Evolutionary conservation across 2,888 invertebrate genomes (phyloP).

Genomic region (Thumatha senex): DNA sequence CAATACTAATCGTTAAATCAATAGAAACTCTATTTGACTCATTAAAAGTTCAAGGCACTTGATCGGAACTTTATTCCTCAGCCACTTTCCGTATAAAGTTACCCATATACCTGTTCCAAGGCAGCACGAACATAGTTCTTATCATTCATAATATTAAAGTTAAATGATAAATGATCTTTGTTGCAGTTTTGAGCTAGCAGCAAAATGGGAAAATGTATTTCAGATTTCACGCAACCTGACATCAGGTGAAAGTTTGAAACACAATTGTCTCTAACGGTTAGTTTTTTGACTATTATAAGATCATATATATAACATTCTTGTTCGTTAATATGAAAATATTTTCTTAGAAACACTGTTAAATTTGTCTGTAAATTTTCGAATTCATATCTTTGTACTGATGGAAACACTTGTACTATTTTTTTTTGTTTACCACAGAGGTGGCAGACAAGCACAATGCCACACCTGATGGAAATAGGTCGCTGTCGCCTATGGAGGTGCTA

Average conservation of each 20-base stretch:
- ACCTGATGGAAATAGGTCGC: too few relatives aligned
- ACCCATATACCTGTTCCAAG: conserved; percentile 24
- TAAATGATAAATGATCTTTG: conserved; percentile 66
- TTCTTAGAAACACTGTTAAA: not conserved
- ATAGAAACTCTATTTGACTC: conserved; percentile 47
- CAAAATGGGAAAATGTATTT: conserved; percentile 55
- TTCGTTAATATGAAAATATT: not conserved
- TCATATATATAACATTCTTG: conserved; percentile 10
- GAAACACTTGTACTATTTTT: too few relatives aligned
- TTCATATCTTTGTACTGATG: too few relatives aligned
- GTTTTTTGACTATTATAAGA: conserved; percentile 10
- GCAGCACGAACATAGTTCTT: conserved; percentile 56
- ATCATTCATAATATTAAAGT: conserved; percentile 66
- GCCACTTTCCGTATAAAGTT: conserved; percentile 17
- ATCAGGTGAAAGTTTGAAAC: conserved; percentile 20
- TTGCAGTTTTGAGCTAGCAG: conserved; percentile 58
- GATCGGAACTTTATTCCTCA: conserved; percentile 25
- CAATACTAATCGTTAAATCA: conserved; percentile 35
- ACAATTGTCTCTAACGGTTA: conserved; percentile 12
- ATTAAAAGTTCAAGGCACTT: conserved; percentile 55
- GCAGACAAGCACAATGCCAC: too few relatives aligned
- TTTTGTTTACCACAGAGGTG: too few relatives aligned
- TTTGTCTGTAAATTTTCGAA: too few relatives aligned
- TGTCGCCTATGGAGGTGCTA: too few relatives aligned
- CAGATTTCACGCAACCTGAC: conserved; percentile 31